Conservation (phyloP, 1,140 invertebrate species). For the Nephila pilipes region DNA sequence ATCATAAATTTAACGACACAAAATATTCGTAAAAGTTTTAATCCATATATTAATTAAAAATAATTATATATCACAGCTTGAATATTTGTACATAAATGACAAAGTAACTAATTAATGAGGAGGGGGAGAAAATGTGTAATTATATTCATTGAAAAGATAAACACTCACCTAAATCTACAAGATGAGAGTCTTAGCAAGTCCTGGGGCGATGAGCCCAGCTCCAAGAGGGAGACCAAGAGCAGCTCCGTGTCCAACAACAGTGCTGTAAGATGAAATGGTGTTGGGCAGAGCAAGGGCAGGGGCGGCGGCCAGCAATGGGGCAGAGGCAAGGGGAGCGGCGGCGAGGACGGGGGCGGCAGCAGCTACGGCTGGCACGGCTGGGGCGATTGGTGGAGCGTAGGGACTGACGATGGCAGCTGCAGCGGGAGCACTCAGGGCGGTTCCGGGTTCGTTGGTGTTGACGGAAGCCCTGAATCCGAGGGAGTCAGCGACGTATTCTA, state of each 20-base stretch:
- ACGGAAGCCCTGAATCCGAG: constrained; percentile 35
- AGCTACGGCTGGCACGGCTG: neutral
- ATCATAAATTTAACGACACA: no score
- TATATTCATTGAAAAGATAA: no score
- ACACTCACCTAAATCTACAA: neutral
- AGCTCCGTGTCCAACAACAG: neutral
- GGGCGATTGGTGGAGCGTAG: constrained; percentile 29
- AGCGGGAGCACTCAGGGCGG: constrained; percentile 42
- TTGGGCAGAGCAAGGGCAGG: neutral
- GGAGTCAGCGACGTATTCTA: constrained; percentile 76
- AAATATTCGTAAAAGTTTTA: no score
- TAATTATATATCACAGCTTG: no score
- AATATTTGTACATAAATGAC: no score
- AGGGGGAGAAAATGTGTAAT: no score
- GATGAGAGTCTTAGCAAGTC: neutral
- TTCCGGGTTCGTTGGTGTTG: constrained; percentile 10
- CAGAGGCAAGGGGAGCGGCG: neutral
- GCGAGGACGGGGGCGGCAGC: neutral
- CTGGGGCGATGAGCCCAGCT: neutral
- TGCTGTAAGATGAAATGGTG: constrained; percentile 18
- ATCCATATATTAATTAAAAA: no score
- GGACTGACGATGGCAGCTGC: neutral
- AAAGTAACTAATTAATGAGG: no score
- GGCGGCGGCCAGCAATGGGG: neutral
- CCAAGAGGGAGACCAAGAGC: neutral